These are phyloP conservation scores for Leucania comma DNA, from an alignment of 2,888 invertebrate species.

Conservation along the genomic window DNA sequence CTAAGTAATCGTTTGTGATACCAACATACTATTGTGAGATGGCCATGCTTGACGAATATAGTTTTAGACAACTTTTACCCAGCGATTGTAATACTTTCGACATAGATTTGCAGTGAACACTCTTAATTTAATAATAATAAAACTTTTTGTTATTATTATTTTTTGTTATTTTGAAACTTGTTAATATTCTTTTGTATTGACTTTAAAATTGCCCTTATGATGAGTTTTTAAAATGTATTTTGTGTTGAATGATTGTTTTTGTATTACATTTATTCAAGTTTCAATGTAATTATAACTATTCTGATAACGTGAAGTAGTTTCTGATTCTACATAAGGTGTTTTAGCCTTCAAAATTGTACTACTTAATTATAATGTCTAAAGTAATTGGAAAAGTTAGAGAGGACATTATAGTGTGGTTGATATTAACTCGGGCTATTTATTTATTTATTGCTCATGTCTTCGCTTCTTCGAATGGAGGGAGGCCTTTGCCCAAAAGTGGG, in stretches of 20 bases:
- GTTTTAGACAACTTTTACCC: slow-evolving; percentile 61
- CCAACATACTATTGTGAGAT: slow-evolving; percentile 60
- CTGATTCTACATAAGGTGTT: slow-evolving; percentile 55
- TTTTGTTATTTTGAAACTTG: slow-evolving; percentile 31
- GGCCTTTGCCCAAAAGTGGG: no score
- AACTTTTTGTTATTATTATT: slow-evolving; percentile 13
- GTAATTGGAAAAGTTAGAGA: slow-evolving; percentile 35
- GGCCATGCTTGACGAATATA: slow-evolving; percentile 67
- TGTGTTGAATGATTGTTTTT: slow-evolving; percentile 46
- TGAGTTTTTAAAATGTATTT: slow-evolving; percentile 51
- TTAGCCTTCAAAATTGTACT: slow-evolving; percentile 56
- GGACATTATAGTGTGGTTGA: slow-evolving; percentile 32
- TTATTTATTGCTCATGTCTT: slow-evolving; percentile 54
- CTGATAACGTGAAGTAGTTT: slow-evolving; percentile 43
- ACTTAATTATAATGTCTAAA: slow-evolving; percentile 41
- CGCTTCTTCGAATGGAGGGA: no score
- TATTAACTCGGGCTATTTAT: slow-evolving; percentile 52
- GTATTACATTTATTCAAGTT: slow-evolving; percentile 34
- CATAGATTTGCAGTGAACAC: slow-evolving; percentile 33
- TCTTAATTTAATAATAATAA: slow-evolving; percentile 25
- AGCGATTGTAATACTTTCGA: slow-evolving; percentile 56
- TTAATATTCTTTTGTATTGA: slow-evolving; percentile 41
- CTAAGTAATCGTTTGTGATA: slow-evolving; percentile 70
- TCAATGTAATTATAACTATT: slow-evolving; percentile 36
- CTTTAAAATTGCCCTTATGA: slow-evolving; percentile 36